Base-by-base conservation (phyloP, 2,113 vertebrate species). In the Oostethus manadensis region DNA sequence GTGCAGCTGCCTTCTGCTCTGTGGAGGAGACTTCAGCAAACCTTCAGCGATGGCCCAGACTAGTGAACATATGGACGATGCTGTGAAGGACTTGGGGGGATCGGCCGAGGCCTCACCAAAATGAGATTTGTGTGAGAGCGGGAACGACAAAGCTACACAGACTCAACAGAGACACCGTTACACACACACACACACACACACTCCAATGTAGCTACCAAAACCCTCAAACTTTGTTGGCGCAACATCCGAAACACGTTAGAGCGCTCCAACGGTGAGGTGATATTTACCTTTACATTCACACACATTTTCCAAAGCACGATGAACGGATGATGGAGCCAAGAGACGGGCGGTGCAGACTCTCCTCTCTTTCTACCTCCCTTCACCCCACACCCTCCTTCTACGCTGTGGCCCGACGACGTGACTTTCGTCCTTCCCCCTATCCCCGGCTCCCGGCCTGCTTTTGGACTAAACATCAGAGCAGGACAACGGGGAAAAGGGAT, bases 231-330 rank as follows among this genome's bases (percentile, higher is more conserved):
- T 75, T 78, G 70, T 78, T 73, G 69, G 74, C 70, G 68, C 76
- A 73, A 53, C 67, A 66, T 67, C n/a, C 60, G 69, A 74, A 45
- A 70, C 58, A 42, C 45, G 53, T 10, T 40, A 62, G 55, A 73
- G 62, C 59, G 64, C 71, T 83, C 79, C 67, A 67, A 65, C 29
- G 57, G 70, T 10, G 56, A 76, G 78, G 83, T 84, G 71, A 83
- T 68, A 57, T 73, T 81, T 82, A 85, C 78, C 79, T 86, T 89
- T 84, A 85, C 71, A 77, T 78, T 80, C 71, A 82, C 82, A 75
- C 83, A 76, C 58, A 80, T 88, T 88, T 86, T 90, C 90, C 88
- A 90, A 92, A 92, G 90, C 89, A 89, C 88, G 88, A 88, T 48
- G 62, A 84, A 81, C 84, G 83, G 79, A 83, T 76, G 76, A 83